phyloP scores from a whole-genome alignment of 1,140 invertebrate genomes.

The Pseudomyrmex gracilis region DNA sequence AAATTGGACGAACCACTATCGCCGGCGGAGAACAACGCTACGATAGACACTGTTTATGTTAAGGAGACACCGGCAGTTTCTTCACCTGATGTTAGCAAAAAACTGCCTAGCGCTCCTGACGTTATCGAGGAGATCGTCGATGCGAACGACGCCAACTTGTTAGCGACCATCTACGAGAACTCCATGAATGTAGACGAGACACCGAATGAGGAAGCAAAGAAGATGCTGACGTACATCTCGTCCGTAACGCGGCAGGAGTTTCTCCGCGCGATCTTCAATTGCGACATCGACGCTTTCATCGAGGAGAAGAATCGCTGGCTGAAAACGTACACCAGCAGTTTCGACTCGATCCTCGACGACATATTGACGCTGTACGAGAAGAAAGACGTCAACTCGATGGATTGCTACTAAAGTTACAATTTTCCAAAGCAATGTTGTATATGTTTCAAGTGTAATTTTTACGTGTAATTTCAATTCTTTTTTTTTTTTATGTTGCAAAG shows the following conservation, averaged over 20 bases:
- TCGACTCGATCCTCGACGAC: slow-evolving; percentile 89
- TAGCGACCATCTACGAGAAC: slow-evolving; percentile 86
- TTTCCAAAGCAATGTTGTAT: too few species aligned
- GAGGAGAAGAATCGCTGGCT: slow-evolving; percentile 87
- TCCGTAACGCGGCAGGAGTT: slow-evolving; percentile 86
- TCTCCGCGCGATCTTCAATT: slow-evolving; percentile 84
- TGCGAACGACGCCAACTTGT: slow-evolving; percentile 86
- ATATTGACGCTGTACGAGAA: slow-evolving; percentile 87
- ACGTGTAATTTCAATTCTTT: neutral
- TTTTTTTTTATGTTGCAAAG: too few species aligned
- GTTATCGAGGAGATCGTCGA: slow-evolving; percentile 83
- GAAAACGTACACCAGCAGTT: slow-evolving; percentile 86
- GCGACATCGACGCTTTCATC: slow-evolving; percentile 86
- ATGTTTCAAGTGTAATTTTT: too few species aligned
- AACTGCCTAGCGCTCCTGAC: slow-evolving; percentile 66
- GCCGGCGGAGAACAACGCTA: slow-evolving; percentile 78
- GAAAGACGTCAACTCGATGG: slow-evolving; percentile 87
- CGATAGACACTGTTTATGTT: slow-evolving; percentile 75
- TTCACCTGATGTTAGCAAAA: slow-evolving; percentile 60
- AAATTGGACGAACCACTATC: slow-evolving; percentile 83
- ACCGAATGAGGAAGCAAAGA: slow-evolving; percentile 71
- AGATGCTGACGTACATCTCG: slow-evolving; percentile 81
- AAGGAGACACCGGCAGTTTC: slow-evolving; percentile 66
- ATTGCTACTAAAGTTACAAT: slow-evolving; percentile 86
- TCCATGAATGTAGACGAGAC: slow-evolving; percentile 80